Evolutionary conservation across 2,113 vertebrate species (phyloP), one percentile per base, ranked within the genome.

Genomic region (Nasalis larvatus): DNA sequence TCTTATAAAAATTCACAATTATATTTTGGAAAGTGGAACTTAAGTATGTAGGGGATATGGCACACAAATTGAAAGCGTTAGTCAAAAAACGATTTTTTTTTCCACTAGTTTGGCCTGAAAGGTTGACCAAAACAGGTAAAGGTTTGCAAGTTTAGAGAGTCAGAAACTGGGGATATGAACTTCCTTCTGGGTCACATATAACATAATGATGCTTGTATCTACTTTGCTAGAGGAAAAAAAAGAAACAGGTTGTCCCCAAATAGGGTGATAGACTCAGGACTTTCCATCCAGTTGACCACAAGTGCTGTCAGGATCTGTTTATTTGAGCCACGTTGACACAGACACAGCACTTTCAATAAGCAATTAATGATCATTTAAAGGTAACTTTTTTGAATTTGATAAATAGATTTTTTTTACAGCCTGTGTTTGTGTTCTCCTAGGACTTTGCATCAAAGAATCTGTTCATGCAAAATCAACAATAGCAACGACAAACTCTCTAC

Each of bases 1-100:
- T 83, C 23, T 35, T 52, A 85, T 23, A 83, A 88, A 89, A 96
- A 63, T 85, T 87, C 12, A 88, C 80, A 96, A 93, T 84, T 85
- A 11, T n/a, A 84, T 32, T 95, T 94, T 77, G 27, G 49, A 87
- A 94, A 80, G 47, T 91, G 1, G 25, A 74, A n/a, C 20, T 21
- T 74, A 85, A 54, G 9, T n/a, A 69, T 37, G 8, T 60, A 54
- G 20, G 82, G 60, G 63, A 37, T 63, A 76, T 21, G 4, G 18
- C 80, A 60, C 5, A 76, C 6, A 90, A 52, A 58, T 83, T 54
- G 40, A 88, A 89, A 20, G n/a, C 40, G 25, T 91, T 87, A 76
- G 78, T 47, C 40, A 85, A 63, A 76, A 49, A 1, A 27, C 13
- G 6, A n/a, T 82, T 68, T 16, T 2, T 35, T 52, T 54, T 40